phyloP scores from a whole-genome alignment of 23 tunicate genomes.

The Phallusia fumigata region DNA sequence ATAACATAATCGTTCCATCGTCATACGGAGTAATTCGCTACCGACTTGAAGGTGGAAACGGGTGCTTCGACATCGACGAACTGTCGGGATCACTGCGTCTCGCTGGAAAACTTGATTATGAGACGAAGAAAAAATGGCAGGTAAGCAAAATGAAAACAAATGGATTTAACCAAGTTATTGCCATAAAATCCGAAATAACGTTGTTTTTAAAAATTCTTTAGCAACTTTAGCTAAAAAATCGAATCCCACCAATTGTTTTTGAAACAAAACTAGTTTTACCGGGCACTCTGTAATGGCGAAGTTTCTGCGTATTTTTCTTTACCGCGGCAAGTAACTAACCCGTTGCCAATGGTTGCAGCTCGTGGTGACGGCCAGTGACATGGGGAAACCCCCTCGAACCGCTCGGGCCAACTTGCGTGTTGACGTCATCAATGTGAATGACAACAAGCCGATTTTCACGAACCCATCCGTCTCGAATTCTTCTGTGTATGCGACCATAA shows the following conservation, averaged over 20 bases:
- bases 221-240: too few species aligned
- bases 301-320: not conserved
- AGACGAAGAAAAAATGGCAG: constrained; percentile 58
- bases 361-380: constrained; percentile 57
- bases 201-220: too few species aligned
- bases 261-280: too few species aligned
- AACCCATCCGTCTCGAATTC: constrained; percentile 51
- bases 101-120: constrained; percentile 66
- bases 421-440: constrained; percentile 65
- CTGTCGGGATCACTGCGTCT: constrained; percentile 39
- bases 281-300: not conserved
- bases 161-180: too few species aligned
- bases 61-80: constrained; percentile 54
- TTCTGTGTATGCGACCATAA: constrained; percentile 62
- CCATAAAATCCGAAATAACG: too few species aligned
- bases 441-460: constrained; percentile 59
- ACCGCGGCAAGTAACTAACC: not conserved
- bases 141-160: constrained; percentile 14
- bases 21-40: constrained; percentile 63
- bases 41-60: constrained; percentile 40
- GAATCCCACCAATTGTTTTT: too few species aligned
- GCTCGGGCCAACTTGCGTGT: constrained; percentile 46
- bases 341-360: constrained; percentile 20
- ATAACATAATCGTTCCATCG: constrained; percentile 19
- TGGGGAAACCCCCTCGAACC: constrained; percentile 44